Base-by-base conservation (phyloP, 1,140 invertebrate genomes). In the Ceratina australensis region DNA sequence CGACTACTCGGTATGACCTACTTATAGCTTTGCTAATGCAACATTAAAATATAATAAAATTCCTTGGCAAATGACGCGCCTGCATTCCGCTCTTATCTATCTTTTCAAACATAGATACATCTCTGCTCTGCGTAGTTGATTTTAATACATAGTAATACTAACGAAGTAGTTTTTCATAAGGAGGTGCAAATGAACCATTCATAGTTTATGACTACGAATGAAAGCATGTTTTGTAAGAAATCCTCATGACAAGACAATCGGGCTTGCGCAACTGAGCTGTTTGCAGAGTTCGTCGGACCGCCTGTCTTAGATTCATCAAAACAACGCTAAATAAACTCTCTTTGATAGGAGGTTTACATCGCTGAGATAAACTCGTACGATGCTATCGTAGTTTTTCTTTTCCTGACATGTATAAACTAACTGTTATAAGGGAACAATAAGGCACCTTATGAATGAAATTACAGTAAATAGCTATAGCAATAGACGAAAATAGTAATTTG, bases 221-320 rank as follows among this genome's bases (percentile, higher is more conserved):
- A 16, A 54, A 13, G 5, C 24, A 28, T 0, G 28, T 20, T 54
- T 66, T 26, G 12, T 2, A 10, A n/a, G 20, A 74, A 74, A 57
- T 67, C 18, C n/a, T 22, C 5, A 3, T n/a, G 7, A 22, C 12
- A 16, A 24, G 1, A 13, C 22, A 50, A 33, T 20, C 47, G 20
- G 13, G 4, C 1, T 76, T 76, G 20, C 65, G 65, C 47, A 69
- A 76, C 42, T 1, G 22, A 18, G 10, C 15, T 75, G 26, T 76
- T 76, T 76, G 28, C 20, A 5, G 5, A 57, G 42, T 49, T 57
- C 20, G 42, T 65, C 28, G 61, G 22, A 18, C 26, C 13, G 5
- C 16, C 13, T 28, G 3, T 8, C 7, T 60, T 26, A 5, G 13
- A 76, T 52, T n/a, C 49, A 20, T 80, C 47, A 74, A 79, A 73